Base-by-base conservation (phyloP, 1,140 invertebrate species). In the Mizuhopecten yessoensis region DNA sequence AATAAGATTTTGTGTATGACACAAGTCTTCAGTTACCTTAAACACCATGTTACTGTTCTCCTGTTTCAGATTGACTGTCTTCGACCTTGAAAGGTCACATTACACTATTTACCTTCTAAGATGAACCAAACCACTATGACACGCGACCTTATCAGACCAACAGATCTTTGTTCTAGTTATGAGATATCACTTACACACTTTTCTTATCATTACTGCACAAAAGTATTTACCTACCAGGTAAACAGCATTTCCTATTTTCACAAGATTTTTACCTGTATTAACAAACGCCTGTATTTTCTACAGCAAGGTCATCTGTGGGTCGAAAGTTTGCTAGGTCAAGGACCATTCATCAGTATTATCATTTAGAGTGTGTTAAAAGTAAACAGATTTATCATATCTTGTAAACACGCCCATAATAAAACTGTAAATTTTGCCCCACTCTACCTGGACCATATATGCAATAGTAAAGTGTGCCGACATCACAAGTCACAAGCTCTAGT, bases 351-450 rank as follows among this genome's bases (percentile, higher is more conserved):
- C n/a, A 75, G 2, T n/a, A 13, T 75, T 75, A 57, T 57, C 23
- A 75, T 29, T 75, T 75, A 5, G 29, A 75, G 57, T 29, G 57
- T 75, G 57, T 75, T 75, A 75, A 75, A 75, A 29, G 57, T 75
- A 75, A 75, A 75, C 57, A 75, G n/a, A 75, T 75, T 75, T 75
- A 75, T 75, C 57, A 75, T 75, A 29, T 75, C 57, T n/a, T 75
- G 57, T 75, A 29, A 75, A 75, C 23, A 75, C 57, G 17, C 57
- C 23, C n/a, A 75, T 75, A 75, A 75, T 75, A 75, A 29, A n/a
- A 75, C 57, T n/a, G 57, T 75, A 75, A 75, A 75, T n/a, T 75
- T 75, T 75, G 57, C 57, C 57, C 57, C 7, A 75, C 57, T 75
- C 23, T 75, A 75, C 57, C 57, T 29, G n/a, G 57, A 29, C n/a